Evolutionary conservation across 53 echinoderm and acorn worm species (phyloP).

Genomic region (Paracentrotus lividus): DNA sequence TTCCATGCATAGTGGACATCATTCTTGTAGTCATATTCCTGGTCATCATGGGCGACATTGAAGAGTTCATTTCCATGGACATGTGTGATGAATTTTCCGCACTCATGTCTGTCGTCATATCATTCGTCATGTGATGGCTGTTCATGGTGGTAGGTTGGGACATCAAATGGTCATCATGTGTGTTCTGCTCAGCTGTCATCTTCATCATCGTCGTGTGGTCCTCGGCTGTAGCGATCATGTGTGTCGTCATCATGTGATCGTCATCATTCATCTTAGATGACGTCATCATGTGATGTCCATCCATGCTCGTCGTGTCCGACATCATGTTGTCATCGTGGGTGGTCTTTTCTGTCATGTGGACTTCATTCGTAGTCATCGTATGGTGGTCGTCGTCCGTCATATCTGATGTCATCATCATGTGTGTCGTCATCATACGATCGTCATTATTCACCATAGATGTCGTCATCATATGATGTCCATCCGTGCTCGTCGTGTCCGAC

Average conservation of each 20-base stretch:
- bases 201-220: neutral
- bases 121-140: neutral
- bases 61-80: neutral
- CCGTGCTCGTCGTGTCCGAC: neutral
- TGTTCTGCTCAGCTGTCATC: neutral
- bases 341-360: too few species aligned
- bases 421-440: neutral
- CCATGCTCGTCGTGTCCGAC: neutral
- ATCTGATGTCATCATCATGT: neutral
- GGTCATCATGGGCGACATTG: neutral
- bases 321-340: neutral
- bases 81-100: neutral
- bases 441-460: neutral
- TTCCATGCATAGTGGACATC: neutral
- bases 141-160: neutral
- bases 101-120: neutral
- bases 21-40: neutral
- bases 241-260: constrained; percentile 4
- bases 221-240: neutral
- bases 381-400: neutral
- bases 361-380: neutral
- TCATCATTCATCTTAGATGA: neutral
- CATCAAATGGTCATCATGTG: neutral
- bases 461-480: neutral
- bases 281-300: neutral